Base-by-base conservation (phyloP, 2,797 vertebrate species). In the Syngnathus rostellatus region DNA sequence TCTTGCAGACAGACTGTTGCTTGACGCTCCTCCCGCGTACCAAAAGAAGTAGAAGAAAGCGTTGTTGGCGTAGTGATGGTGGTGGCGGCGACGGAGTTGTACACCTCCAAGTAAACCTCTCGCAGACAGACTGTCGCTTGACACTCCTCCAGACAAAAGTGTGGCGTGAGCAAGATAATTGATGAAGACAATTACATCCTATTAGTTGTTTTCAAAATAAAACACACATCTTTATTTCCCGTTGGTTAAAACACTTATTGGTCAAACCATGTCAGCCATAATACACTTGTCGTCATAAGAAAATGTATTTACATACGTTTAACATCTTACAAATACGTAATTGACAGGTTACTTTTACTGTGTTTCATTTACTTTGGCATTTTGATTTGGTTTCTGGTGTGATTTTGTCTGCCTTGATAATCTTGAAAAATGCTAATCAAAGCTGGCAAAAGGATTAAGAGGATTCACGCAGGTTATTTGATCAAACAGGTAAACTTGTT, bases 381-480 rank as follows among this genome's bases (percentile, higher is more conserved):
- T 37, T 17, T 37, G 2, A 1, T 7, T 31, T 37, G 25, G 0
- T 12, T 43, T 43, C 60, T 19, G 11, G 39, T 11, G 6, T 41
- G 39, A 8, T 6, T 43, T 23, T 11, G n/a, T 31, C 2, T 1
- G 7, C 0, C 14, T 57, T 57, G 9, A 43, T 41, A n/a, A 41
- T 11, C 5, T n/a, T 14, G 31, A 3, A 2, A 21, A 61, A 43
- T 23, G 60, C 60, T 62, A 62, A 62, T 62, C 19, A 62, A 61
- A 43, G 59, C 16, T 23, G 40, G 41, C n/a, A 16, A 43, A 40
- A 12, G 40, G 5, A 62, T 43, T n/a, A 43, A 43, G 60, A 62
- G 39, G 60, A 62, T 62, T 61, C 41, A 10, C 59, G 25, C 48
- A 31, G 12, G n/a, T 61, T 62, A 23, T 62, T 54, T 62, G 11